Conservation (phyloP, 2,113 vertebrate species). For the Amblyornis subalaris region DNA sequence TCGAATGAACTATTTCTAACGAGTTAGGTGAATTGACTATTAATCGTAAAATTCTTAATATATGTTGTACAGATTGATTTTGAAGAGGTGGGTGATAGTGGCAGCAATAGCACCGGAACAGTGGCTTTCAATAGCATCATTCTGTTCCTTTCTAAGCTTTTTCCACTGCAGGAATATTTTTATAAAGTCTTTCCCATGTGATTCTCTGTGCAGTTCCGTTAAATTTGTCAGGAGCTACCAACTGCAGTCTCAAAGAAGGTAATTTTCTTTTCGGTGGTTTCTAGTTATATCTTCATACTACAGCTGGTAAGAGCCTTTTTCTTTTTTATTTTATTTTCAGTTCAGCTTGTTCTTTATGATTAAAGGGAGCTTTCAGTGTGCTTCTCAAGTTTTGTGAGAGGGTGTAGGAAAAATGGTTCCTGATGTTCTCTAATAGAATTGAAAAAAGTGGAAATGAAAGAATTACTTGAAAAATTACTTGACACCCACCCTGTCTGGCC, state of each 20-base stretch:
- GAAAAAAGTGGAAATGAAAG: neutral
- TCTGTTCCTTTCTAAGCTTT: neutral
- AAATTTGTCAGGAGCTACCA: neutral
- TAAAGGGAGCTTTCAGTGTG: neutral
- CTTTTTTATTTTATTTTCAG: neutral
- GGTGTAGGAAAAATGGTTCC: neutral
- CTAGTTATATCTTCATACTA: neutral
- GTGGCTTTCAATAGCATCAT: neutral
- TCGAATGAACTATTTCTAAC: neutral
- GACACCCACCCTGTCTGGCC: neutral
- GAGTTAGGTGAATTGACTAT: neutral
- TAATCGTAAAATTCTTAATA: neutral
- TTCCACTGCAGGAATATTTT: neutral
- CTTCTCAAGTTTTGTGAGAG: neutral
- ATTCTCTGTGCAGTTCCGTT: neutral
- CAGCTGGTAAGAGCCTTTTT: neutral
- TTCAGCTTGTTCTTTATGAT: neutral
- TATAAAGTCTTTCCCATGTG: neutral
- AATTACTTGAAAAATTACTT: neutral
- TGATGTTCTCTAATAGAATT: slow-evolving; percentile 9
- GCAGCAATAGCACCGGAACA: neutral
- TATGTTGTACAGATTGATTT: neutral
- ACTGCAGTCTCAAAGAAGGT: neutral
- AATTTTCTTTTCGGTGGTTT: neutral
- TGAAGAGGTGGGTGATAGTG: neutral